Evolutionary conservation across 2,888 invertebrate genomes (phyloP), one percentile per base, ranked within the genome.

Genomic region (Microctonus aethiopoides): DNA sequence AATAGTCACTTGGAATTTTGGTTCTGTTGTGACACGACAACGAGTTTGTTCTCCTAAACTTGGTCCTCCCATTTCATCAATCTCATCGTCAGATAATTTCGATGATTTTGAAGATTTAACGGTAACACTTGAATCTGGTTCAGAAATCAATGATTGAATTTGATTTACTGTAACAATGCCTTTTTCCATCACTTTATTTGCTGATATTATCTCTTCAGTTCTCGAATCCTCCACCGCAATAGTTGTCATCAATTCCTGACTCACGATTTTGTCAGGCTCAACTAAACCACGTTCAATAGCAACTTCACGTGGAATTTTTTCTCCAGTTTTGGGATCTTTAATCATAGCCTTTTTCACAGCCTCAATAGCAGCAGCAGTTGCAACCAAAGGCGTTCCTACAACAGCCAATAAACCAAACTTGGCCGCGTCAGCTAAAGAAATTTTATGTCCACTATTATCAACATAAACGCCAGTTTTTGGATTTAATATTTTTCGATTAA

Each of bases 231-330:
- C 79, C 56, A 83, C 71, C 7, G n/a, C 16, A 13, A 56, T 56
- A 16, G 74, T 67, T 39, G 68, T 70, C 20, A 75, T 75, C 4
- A n/a, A n/a, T n/a, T n/a, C n/a, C n/a, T n/a, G n/a, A 57, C 72
- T 76, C 1, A 73, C 68, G 16, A 73, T 57, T 26, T 73, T 78
- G 26, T 82, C 82, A 3, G 81, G 80, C 9, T 80, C 74, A 10
- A 96, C 92, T 71, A 93, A 86, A 7, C 95, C 95, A 72, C 92
- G 89, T 82, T 93, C 91, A 76, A 94, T 91, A 2, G 96, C 96
- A 64, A 94, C 92, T 85, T 94, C 93, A 77, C 95, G 90, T 1
- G 94, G 93, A 75, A 95, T 89, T 81, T 92, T 91, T 82, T 94
- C 92, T 2, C 94, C 95, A 0, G 95, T 93, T 77, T 90, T 91